Evolutionary conservation across 2,113 vertebrate genomes (phyloP), one percentile per base, ranked within the genome.

Genomic region (Mugil cephalus): DNA sequence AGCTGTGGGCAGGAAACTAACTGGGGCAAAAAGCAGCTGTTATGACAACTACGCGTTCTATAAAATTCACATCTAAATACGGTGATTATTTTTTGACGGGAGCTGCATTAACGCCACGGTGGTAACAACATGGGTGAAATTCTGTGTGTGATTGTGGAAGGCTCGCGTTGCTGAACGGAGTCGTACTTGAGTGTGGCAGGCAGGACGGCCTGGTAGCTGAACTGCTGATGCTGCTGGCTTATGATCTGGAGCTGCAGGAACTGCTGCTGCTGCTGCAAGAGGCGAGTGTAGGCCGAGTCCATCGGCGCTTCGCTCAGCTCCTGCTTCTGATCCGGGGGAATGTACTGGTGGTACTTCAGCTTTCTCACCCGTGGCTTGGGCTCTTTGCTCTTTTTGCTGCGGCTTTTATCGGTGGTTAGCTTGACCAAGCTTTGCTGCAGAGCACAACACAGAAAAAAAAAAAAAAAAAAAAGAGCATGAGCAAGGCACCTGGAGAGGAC

Each of bases 201-300:
- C 6, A 95, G 91, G 81, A 95, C 94, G n/a, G 95, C 80, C 91
- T 96, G 96, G 92, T 96, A 98, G 92, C 89, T 97, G 94, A 95
- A 98, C 91, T 95, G 96, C 65, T 97, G 97, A 88, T 98, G 97
- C 65, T 98, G 98, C 87, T 99, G 98, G 92, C 94, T 98, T 74
- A 99, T 91, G 90, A 99, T 99, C 94, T 99, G 98, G 36, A 99
- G 95, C 92, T 99, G 98, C 76, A 99, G 93, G 90, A 99, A 99
- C 65, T 99, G 96, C 87, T 99, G 98, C 88, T 99, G 98, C 79
- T 99, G 98, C 80, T 99, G 96, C 39, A 99, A 95, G 84, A 99
- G 94, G 45, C 97, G 96, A 52, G 96, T 95, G 5, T 99, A 99
- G 74, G 97, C 94, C 24, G 97, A 97, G 88, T 99, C 97, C 98